phyloP scores from a whole-genome alignment of 2,113 vertebrate species.

The Perca schrenkii region DNA sequence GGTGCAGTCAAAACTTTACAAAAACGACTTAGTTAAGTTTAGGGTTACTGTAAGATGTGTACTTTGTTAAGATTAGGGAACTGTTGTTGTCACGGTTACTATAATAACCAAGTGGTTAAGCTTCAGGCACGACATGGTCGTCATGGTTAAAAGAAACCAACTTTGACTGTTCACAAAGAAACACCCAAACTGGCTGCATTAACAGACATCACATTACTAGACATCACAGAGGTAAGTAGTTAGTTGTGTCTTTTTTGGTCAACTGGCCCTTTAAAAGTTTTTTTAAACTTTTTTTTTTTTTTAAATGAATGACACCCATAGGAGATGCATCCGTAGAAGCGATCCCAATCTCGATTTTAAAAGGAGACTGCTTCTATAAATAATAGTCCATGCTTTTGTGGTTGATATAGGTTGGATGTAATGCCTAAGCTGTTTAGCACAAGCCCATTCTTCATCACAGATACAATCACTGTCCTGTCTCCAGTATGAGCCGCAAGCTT shows the following conservation, averaged over 20 bases:
- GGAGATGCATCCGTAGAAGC: neutral
- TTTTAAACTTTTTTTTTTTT: neutral
- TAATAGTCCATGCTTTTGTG: slow-evolving; percentile 2
- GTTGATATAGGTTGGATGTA: neutral
- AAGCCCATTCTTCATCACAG: slow-evolving; percentile 56
- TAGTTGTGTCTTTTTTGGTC: neutral
- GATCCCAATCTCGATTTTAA: neutral
- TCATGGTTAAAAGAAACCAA: neutral
- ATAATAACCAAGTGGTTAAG: neutral
- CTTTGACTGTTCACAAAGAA: no score
- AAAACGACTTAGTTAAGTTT: neutral
- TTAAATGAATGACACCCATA: slow-evolving; percentile 1
- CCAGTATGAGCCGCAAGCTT: slow-evolving; percentile 9
- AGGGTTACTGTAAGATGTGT: neutral
- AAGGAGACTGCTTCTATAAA: slow-evolving; percentile 14
- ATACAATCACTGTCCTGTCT: slow-evolving; percentile 50
- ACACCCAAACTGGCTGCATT: no score
- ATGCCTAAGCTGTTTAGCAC: slow-evolving; percentile 13
- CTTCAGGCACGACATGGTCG: neutral
- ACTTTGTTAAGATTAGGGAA: neutral
- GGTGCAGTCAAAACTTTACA: no score
- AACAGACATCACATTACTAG: neutral
- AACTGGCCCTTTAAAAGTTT: neutral
- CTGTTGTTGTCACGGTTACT: neutral
- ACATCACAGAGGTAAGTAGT: neutral